Evolutionary conservation across 2,888 invertebrate species (phyloP).

Genomic region (Sicus ferrugineus): DNA sequence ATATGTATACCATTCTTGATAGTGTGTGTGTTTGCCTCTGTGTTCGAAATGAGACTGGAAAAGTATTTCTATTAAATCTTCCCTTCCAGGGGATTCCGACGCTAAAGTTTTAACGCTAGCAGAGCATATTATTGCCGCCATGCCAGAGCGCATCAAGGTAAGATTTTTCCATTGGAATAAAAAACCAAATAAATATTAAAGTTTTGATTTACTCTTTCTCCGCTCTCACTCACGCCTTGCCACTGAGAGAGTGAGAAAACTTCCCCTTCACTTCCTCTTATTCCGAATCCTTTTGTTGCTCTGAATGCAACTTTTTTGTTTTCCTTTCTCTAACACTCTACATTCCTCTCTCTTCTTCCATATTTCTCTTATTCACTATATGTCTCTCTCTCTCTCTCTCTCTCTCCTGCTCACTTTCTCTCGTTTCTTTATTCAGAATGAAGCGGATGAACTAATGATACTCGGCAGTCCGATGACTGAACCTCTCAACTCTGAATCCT

Average conservation of each 20-base stretch:
- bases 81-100: constrained; percentile 83
- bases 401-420: too few relatives aligned
- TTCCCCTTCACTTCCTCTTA: too few relatives aligned
- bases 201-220: too few relatives aligned
- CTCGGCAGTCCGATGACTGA: constrained; percentile 69
- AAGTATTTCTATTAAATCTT: background rate
- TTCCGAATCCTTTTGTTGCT: too few relatives aligned
- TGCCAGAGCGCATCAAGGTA: constrained; percentile 97
- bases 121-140: constrained; percentile 97
- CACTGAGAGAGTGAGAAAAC: too few relatives aligned
- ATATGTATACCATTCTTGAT: background rate
- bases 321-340: background rate
- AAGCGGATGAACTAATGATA: constrained; percentile 76
- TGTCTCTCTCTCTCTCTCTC: too few relatives aligned
- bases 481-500: constrained; percentile 62
- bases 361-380: too few relatives aligned
- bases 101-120: constrained; percentile 91
- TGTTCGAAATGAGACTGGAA: background rate
- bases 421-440: constrained; percentile 72
- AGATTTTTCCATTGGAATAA: too few relatives aligned
- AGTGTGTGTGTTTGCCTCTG: constrained; percentile 10
- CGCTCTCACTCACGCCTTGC: too few relatives aligned
- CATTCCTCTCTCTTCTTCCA: too few relatives aligned
- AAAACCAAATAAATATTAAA: too few relatives aligned
- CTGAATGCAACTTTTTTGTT: too few relatives aligned